Base-by-base conservation (phyloP, 1,140 invertebrate species). In the Philopotamus ludificatus region DNA sequence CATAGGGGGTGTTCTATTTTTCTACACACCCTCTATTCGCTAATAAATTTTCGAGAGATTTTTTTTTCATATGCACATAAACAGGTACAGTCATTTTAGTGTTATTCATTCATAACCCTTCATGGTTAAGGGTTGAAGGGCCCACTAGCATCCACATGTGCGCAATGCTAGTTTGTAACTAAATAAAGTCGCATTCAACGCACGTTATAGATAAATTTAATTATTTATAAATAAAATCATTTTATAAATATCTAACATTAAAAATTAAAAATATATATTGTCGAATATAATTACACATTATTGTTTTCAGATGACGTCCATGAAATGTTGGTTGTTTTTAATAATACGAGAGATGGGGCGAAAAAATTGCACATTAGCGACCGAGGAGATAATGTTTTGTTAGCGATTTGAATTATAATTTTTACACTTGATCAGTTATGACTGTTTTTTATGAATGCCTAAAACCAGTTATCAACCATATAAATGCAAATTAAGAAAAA, bases 11-110 rank as follows among this genome's bases (percentile, higher is more conserved):
- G 67, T 66, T 70, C 63, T 70, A 70, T 70, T 70, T 70, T 70
- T 50, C 21, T 26, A 49, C 23, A 39, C 64, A 66, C 67, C 50
- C 67, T 63, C 60, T 50, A 53, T 25, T 44, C 54, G 53, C 49
- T 66, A 70, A 70, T 70, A 70, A 70, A 70, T 70, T 70, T 69
- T 70, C 51, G 60, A 70, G 67, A 70, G 67, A 66, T 70, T 70
- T 70, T 62, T 62, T 65, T 69, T 12, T 18, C 20, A 7, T 42
- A 44, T 51, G 47, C 67, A 66, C 53, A 70, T 66, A 70, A 70
- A 70, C 67, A 70, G 67, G 67, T 70, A 70, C 67, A 61, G 60
- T 55, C 62, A 70, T 63, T 60, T 66, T 23, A 58, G 60, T 60
- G 63, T 70, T 70, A 70, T 70, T 70, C 67, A 70, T 70, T 70